phyloP scores from a whole-genome alignment of 2,113 vertebrate genomes.

The Anhinga rufa region DNA sequence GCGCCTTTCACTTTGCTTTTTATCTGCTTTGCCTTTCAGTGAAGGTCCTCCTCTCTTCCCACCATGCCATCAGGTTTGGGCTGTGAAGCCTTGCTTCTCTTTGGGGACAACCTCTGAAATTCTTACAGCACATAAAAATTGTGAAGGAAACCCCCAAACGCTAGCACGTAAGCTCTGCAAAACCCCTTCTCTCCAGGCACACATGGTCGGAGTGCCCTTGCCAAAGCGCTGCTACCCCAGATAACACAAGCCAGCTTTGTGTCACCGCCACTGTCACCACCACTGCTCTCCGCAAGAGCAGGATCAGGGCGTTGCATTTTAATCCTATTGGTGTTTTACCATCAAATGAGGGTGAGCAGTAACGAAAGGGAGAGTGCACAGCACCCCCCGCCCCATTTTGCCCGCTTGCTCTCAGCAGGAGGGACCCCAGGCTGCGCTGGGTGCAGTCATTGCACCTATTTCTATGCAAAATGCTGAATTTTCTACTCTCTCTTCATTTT shows the following conservation, averaged over 20 bases:
- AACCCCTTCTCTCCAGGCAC: neutral
- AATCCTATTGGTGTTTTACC: neutral
- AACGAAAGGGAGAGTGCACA: accelerated
- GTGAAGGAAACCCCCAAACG: neutral
- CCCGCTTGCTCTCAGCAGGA: neutral
- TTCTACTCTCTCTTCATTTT: neutral
- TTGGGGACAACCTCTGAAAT: neutral
- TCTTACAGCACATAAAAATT: neutral
- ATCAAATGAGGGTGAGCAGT: neutral
- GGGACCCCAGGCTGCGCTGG: neutral
- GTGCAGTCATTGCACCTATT: neutral
- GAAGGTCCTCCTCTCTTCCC: neutral
- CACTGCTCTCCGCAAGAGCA: neutral
- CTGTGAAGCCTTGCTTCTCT: neutral
- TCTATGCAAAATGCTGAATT: neutral
- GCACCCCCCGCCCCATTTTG: accelerated
- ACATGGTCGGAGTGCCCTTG: accelerated
- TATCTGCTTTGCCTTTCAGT: neutral
- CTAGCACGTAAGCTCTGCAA: neutral
- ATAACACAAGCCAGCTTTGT: neutral
- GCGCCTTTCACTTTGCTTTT: neutral
- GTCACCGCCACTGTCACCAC: neutral
- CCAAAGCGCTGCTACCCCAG: neutral
- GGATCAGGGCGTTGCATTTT: neutral
- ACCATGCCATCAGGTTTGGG: neutral